Base-by-base conservation (phyloP, 2,888 invertebrate genomes). In the Clunio marinus region DNA sequence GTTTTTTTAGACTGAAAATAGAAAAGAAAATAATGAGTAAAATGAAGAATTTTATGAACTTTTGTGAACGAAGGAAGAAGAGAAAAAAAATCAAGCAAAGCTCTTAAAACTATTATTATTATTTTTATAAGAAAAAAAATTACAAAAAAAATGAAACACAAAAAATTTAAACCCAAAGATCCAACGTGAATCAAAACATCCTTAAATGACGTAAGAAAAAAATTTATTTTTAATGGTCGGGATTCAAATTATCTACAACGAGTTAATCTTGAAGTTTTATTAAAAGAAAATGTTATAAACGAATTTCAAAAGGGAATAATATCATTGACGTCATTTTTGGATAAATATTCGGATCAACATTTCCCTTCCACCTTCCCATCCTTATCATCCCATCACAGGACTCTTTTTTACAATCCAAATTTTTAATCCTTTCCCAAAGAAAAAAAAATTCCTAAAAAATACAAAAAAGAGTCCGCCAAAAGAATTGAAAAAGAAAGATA, bases 381-480 rank as follows among this genome's bases (percentile, higher is more conserved):
- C 41, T 15, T n/a, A 62, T n/a, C 1, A 27, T 45, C 63, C 63
- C 28, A 32, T n/a, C 60, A 25, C 15, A 46, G 63, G 63, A 65
- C 63, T 65, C 63, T 65, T 65, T 63, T 65, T 65, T 24, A 45
- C 8, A 27, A 4, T 66, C 68, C 37, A 55, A 17, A 1, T 45
- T 4, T 24, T 15, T 15, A 60, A 35, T 3, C 7, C 7, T 24
- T 55, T 20, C 63, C 63, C 63, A 37, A 2, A 25, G 24, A 13
- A 32, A 57, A n/a, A n/a, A n/a, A n/a, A n/a, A n/a, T n/a, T n/a
- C n/a, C n/a, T n/a, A n/a, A n/a, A n/a, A n/a, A n/a, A n/a, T n/a
- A n/a, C n/a, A n/a, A n/a, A n/a, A 68, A 68, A 68, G 68, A 68
- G 68, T 58, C 68, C 68, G 58, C 68, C 65, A 68, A 68, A 68